Conservation (phyloP, 2,888 invertebrate species). For the Lymantria monacha region DNA sequence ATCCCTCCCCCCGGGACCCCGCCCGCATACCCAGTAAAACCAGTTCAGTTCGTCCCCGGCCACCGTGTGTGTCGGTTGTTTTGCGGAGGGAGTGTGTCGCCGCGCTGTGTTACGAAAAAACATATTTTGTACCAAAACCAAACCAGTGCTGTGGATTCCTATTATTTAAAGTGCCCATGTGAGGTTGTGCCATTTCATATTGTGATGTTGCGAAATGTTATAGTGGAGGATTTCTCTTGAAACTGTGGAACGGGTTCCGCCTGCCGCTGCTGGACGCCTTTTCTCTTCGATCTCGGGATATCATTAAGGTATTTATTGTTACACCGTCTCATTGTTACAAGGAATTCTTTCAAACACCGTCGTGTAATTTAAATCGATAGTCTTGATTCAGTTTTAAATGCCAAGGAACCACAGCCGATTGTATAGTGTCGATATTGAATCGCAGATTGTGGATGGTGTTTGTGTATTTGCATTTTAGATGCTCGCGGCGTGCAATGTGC, state of each 20-base stretch:
- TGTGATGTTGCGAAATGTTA: conserved; percentile 68
- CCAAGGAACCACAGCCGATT: conserved; percentile 41
- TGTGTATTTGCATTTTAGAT: conserved; percentile 76
- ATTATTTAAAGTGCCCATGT: conserved; percentile 65
- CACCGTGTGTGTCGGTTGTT: conserved; percentile 72
- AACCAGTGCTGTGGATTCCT: conserved; percentile 76
- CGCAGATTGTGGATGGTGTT: conserved; percentile 64
- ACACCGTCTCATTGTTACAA: conserved; percentile 80
- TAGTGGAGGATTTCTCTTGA: conserved; percentile 77
- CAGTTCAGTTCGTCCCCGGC: conserved; percentile 80
- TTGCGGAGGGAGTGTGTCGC: conserved; percentile 39
- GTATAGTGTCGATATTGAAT: conserved; percentile 60
- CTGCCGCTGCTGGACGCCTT: conserved; percentile 74
- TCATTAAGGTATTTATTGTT: conserved; percentile 83
- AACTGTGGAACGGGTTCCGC: conserved; percentile 71
- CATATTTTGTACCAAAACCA: conserved; percentile 70
- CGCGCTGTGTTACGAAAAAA: conserved; percentile 75
- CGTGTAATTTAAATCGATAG: conserved; percentile 77
- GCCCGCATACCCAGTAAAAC: conserved; percentile 57
- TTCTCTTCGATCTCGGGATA: conserved; percentile 78
- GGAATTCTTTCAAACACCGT: conserved; percentile 75
- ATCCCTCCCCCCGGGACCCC: conserved; percentile 43
- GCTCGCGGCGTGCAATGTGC: conserved; percentile 60
- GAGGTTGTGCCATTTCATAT: conserved; percentile 71
- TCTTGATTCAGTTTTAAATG: conserved; percentile 55